These are phyloP conservation scores for Anagyrus pseudococci DNA, from an alignment of 2,888 invertebrate species.

Conservation along the genomic window DNA sequence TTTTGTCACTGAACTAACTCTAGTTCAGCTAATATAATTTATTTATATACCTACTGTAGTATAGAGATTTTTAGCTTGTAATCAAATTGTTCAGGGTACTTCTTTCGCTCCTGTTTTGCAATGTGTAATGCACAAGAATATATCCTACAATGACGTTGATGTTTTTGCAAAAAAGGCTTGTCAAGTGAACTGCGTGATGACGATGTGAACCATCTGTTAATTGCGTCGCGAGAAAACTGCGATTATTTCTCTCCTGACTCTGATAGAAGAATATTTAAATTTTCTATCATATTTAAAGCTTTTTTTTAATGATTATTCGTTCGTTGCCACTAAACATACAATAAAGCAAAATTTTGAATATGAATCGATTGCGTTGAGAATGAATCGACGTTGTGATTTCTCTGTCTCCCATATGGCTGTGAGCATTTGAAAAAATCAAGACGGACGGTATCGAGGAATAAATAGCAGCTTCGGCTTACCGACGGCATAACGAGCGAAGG, in stretches of 20 bases:
- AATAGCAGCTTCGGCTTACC: not conserved
- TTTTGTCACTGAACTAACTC: constrained; percentile 17
- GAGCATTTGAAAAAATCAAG: constrained; percentile 28
- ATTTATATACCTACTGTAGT: constrained; percentile 26
- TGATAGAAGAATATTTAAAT: constrained; percentile 10
- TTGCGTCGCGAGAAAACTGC: not conserved
- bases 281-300: no score
- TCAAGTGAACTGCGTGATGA: constrained; percentile 7
- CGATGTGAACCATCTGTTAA: constrained; percentile 10
- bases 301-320: no score
- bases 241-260: constrained; percentile 21
- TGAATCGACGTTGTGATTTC: constrained; percentile 25
- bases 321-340: no score
- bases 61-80: constrained; percentile 26
- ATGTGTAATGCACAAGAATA: constrained; percentile 22
- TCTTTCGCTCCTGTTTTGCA: constrained; percentile 26
- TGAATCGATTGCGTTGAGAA: constrained; percentile 12
- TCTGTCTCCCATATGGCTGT: constrained; percentile 37
- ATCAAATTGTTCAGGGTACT: constrained; percentile 35
- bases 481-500: constrained; percentile 3
- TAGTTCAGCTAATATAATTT: constrained; percentile 27
- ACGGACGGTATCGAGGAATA: constrained; percentile 5
- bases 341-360: no score
- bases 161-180: constrained; percentile 16
- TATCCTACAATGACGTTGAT: constrained; percentile 28